Conservation (phyloP, 1,140 invertebrate species). For the Megalopta genalis region DNA sequence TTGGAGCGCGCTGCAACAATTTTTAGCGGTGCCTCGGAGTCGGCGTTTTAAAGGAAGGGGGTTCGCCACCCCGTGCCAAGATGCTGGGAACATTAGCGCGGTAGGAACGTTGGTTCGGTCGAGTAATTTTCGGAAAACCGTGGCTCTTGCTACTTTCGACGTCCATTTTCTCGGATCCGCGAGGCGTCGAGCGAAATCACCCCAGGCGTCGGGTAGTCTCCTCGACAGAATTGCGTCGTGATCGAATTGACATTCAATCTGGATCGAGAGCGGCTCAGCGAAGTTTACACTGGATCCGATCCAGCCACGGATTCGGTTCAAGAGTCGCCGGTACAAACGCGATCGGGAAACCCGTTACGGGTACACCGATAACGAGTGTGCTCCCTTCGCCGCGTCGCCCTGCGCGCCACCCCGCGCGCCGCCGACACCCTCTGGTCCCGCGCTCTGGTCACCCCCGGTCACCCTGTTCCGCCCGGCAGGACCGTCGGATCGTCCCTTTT, state of each 20-base stretch:
- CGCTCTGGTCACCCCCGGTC: not conserved
- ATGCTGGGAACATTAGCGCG: too few species aligned
- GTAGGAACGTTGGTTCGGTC: too few species aligned
- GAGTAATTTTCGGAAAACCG: not conserved
- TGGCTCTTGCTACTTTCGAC: conserved; percentile 26
- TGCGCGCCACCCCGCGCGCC: too few species aligned
- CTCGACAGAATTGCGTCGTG: conserved; percentile 42
- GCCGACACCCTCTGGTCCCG: not conserved
- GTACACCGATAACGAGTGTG: conserved; percentile 37
- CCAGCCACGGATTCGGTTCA: conserved; percentile 34
- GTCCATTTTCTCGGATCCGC: conserved; percentile 22
- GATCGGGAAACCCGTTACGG: conserved; percentile 26
- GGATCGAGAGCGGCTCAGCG: conserved; percentile 40
- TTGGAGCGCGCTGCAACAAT: too few species aligned
- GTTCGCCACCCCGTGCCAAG: too few species aligned
- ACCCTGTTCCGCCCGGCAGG: not conserved
- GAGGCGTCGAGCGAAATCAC: not conserved
- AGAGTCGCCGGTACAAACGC: conserved; percentile 18
- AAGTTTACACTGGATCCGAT: conserved; percentile 49
- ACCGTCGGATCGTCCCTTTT: not conserved
- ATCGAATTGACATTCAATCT: conserved; percentile 55
- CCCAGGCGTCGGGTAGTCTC: not conserved
- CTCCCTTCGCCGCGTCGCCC: conserved; percentile 3
- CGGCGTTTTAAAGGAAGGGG: too few species aligned
- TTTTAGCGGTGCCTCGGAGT: too few species aligned